Evolutionary conservation across 2,888 invertebrate species (phyloP).

Genomic region (Lycaena phlaeas): DNA sequence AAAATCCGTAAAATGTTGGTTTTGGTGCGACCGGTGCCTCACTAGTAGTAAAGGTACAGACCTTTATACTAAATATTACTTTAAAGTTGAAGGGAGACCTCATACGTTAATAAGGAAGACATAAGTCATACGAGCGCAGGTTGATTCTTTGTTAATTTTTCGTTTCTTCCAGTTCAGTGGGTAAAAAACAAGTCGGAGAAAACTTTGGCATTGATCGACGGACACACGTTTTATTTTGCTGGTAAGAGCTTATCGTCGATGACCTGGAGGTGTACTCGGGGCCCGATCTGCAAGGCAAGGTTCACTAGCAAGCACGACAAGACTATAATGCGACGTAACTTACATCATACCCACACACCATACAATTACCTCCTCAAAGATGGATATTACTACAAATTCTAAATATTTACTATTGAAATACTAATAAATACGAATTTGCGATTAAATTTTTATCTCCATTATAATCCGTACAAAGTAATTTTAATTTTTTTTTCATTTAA

Average conservation of each 20-base stretch:
- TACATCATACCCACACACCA: slow-evolving; percentile 54
- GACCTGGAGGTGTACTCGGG: slow-evolving; percentile 24
- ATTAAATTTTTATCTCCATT: too few relatives aligned
- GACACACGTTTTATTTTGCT: slow-evolving; percentile 21
- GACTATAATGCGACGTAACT: slow-evolving; percentile 44
- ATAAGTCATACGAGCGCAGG: too few relatives aligned
- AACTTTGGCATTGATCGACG: slow-evolving; percentile 22
- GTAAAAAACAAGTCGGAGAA: slow-evolving; percentile 23
- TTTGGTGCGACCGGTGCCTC: too few relatives aligned
- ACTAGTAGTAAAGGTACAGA: too few relatives aligned
- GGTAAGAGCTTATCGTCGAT: slow-evolving; percentile 8
- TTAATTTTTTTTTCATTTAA: too few relatives aligned
- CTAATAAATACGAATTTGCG: too few relatives aligned
- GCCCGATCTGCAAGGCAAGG: slow-evolving; percentile 42
- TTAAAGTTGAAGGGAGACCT: too few relatives aligned
- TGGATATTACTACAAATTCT: slow-evolving; percentile 20
- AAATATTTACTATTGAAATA: neutral
- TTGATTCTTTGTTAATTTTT: too few relatives aligned
- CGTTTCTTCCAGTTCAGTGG: slow-evolving; percentile 23
- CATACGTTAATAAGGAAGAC: too few relatives aligned
- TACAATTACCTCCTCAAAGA: slow-evolving; percentile 23
- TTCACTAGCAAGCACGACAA: slow-evolving; percentile 48
- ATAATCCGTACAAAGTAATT: too few relatives aligned
- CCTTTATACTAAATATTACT: too few relatives aligned
- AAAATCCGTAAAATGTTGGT: too few relatives aligned